These are phyloP conservation scores for Myioborus miniatus DNA, from an alignment of 2,797 vertebrate species.

Conservation along the genomic window DNA sequence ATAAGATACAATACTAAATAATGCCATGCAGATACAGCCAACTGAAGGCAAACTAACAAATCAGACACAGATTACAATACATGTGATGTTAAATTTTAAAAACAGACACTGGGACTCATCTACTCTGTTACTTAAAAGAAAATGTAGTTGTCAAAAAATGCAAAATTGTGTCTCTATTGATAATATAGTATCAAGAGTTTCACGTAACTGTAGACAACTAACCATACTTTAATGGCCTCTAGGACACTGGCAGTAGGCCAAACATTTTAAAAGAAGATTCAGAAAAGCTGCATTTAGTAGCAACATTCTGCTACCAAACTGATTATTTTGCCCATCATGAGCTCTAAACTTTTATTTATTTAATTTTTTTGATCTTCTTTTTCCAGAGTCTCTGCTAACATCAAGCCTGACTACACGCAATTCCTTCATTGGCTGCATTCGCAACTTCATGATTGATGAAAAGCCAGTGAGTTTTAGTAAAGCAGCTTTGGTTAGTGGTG, in stretches of 20 bases:
- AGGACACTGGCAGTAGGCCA: neutral
- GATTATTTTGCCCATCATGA: neutral
- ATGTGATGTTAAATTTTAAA: neutral
- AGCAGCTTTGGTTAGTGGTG: slow-evolving; percentile 87
- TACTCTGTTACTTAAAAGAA: neutral
- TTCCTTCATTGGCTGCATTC: slow-evolving; percentile 89
- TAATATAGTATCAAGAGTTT: neutral
- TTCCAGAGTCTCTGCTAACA: slow-evolving; percentile 84
- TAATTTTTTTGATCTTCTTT: neutral
- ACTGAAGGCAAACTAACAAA: neutral
- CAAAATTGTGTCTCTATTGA: neutral
- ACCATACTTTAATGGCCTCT: neutral
- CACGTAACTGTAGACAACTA: neutral
- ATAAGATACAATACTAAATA: neutral
- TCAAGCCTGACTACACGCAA: slow-evolving; percentile 77
- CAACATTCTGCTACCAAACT: neutral
- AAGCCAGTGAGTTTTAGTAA: slow-evolving; percentile 87
- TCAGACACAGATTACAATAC: neutral
- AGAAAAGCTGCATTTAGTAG: neutral
- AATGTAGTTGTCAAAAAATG: neutral
- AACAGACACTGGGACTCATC: neutral
- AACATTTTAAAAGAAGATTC: neutral
- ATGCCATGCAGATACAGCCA: neutral
- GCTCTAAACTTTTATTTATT: neutral
- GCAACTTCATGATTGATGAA: slow-evolving; percentile 86